Percentiles rank a stretch among this genome's conserved stretches.
phyloP scores from a whole-genome alignment of 2,113 vertebrate species.

The Xiphophorus couchianus region DNA sequence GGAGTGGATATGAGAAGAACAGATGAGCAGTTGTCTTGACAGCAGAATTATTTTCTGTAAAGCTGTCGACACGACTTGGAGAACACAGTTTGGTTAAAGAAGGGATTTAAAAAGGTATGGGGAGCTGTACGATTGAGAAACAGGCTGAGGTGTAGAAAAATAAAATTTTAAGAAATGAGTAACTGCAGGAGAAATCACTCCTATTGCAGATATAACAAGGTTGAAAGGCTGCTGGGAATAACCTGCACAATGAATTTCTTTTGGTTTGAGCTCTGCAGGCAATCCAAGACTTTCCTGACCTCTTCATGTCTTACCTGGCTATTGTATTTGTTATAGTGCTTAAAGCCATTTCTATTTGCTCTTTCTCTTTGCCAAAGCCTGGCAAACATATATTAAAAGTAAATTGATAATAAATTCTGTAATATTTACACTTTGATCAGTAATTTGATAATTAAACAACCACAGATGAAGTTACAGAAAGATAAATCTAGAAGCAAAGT shows the following conservation, averaged over 20 bases:
- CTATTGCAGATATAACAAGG: neutral
- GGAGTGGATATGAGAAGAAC: constrained; percentile 34
- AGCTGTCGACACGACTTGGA: constrained; percentile 43
- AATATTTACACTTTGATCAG: neutral
- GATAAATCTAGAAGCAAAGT: neutral
- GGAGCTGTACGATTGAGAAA: constrained; percentile 36
- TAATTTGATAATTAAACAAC: neutral
- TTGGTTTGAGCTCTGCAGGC: constrained; percentile 29
- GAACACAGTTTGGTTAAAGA: constrained; percentile 35
- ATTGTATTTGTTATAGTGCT: constrained; percentile 20
- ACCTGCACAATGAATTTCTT: constrained; percentile 39
- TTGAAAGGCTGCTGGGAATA: constrained; percentile 10
- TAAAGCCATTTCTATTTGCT: constrained; percentile 7
- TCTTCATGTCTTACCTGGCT: constrained; percentile 21
- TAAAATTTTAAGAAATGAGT: constrained; percentile 32
- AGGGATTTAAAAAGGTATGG: constrained; percentile 31
- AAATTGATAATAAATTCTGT: neutral
- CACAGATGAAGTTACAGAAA: neutral
- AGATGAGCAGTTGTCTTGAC: constrained; percentile 50
- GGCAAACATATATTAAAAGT: constrained; percentile 6
- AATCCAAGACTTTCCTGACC: constrained; percentile 42
- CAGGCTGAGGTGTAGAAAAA: constrained; percentile 6
- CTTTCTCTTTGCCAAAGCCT: constrained; percentile 2
- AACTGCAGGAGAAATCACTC: constrained; percentile 35
- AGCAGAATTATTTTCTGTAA: constrained; percentile 50